Conservation (phyloP, 2,888 invertebrate species). For the Drosophila phalerata region DNA sequence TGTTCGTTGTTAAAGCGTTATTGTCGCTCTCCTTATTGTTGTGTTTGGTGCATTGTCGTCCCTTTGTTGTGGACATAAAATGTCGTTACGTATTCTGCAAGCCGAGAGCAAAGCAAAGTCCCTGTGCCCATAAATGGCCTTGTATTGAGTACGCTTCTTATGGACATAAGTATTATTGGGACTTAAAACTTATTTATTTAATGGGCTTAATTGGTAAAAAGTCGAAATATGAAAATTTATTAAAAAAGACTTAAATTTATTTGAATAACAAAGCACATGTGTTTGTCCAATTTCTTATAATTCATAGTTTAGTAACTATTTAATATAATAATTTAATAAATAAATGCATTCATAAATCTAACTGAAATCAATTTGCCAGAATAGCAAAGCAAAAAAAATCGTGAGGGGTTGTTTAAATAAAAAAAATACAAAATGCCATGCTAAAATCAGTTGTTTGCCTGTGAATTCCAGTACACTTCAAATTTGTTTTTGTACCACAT, state of each 20-base stretch:
- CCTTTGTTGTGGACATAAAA: slow-evolving; percentile 50
- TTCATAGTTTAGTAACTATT: too few species aligned
- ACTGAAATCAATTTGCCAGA: background rate
- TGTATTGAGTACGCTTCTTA: slow-evolving; percentile 11
- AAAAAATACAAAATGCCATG: background rate
- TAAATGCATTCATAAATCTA: too few species aligned
- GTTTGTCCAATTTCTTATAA: too few species aligned
- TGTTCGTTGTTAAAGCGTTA: slow-evolving; percentile 25
- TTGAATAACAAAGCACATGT: too few species aligned
- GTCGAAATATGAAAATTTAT: background rate
- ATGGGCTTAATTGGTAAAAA: slow-evolving; percentile 28
- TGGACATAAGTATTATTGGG: background rate
- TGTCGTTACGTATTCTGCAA: slow-evolving; percentile 33
- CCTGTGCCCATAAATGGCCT: slow-evolving; percentile 21
- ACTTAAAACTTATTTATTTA: background rate
- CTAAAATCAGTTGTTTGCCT: background rate
- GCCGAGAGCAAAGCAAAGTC: slow-evolving; percentile 4
- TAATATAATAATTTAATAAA: too few species aligned
- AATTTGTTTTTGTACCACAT: slow-evolving; percentile 2
- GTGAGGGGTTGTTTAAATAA: background rate
- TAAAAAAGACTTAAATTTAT: too few species aligned
- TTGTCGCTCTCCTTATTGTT: slow-evolving; percentile 35
- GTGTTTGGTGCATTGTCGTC: slow-evolving; percentile 41
- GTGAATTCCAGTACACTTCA: background rate
- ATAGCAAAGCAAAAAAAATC: background rate